Evolutionary conservation across 2,113 vertebrate genomes (phyloP), one percentile per base, ranked within the genome.

Genomic region (Silurus glanis): DNA sequence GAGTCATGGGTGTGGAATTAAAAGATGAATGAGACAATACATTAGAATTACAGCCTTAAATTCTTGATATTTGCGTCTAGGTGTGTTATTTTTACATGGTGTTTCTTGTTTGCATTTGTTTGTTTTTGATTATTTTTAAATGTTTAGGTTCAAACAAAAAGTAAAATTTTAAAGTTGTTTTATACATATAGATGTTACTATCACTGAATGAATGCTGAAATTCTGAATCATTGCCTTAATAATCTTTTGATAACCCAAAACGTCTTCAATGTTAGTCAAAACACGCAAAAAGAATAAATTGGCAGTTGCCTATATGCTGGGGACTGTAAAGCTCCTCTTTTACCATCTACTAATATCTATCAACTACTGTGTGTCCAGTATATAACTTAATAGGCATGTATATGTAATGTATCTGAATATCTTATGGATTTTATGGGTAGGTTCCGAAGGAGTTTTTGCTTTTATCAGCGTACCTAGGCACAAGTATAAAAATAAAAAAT

Each of bases 371-470:
- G 28, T 67, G 28, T 67, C 0, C 12, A 67, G 25, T 14, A 14
- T 67, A 13, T 25, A 53, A 87, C 89, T 85, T 89, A 91, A 92
- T 90, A 91, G 90, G 92, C 90, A 89, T 89, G 37, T 37, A 37
- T 89, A 87, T 89, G 91, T 93, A 94, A 89, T 93, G 93, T 94
- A 94, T 91, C 90, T 72, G 25, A 91, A 93, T 86, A 93, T 28
- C 91, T 92, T 93, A 93, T 93, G 90, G 92, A 92, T 83, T 92
- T 87, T 91, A 84, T 90, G 84, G 87, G 88, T 87, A 89, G 89
- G 91, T 89, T 93, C 91, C 89, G 71, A 28, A 67, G 12, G 85
- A 80, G 84, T 56, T 85, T 74, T 85, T 69, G 37, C 76, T 92
- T 93, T 91, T 82, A 91, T 92, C 88, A 89, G 91, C 91, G 91